Evolutionary conservation across 2,113 vertebrate species (phyloP), one percentile per base, ranked within the genome.

Genomic region (Epinephelus lanceolatus): DNA sequence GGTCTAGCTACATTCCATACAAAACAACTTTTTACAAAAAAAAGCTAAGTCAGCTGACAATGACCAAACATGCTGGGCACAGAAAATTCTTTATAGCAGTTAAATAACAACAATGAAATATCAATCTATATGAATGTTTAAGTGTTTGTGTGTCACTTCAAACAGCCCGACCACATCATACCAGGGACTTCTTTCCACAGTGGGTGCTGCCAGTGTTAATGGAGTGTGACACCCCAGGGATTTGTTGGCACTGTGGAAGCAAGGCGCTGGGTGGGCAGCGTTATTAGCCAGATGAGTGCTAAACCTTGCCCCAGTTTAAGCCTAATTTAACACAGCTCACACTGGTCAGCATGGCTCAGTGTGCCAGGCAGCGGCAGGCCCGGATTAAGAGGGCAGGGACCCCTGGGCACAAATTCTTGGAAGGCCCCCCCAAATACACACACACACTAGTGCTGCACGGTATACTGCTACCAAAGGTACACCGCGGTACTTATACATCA

Each of bases 291-390:
- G 69, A 55, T n/a, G 5, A 55, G 12, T 40, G 49, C 49, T 69
- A 52, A 52, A 55, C 19, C 27, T 8, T 71, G 21, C 52, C 52
- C 68, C 21, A 71, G 30, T 70, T 55, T n/a, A 70, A 37, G 51
- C 49, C 12, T 15, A 21, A 56, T 18, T 71, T 56, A 71, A 71
- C 52, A 56, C 69, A 25, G 13, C 19, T 71, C 69, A 56, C 52
- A 56, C 19, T 56, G 30, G 52, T 40, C 68, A 55, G 37, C 68
- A 15, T 14, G 49, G 11, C 17, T 30, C 23, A 12, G 51, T 19
- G 25, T 17, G 30, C 15, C 47, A 33, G 47, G 17, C 25, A 51
- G 47, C 1, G 5, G 66, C 30, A 30, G 30, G 30, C 30, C 30
- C 30, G 30, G 30, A 30, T 30, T 30, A 30, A 30, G 30, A 30